These are phyloP conservation scores for Hesperia comma DNA, from an alignment of 2,888 invertebrate species.

Conservation along the genomic window DNA sequence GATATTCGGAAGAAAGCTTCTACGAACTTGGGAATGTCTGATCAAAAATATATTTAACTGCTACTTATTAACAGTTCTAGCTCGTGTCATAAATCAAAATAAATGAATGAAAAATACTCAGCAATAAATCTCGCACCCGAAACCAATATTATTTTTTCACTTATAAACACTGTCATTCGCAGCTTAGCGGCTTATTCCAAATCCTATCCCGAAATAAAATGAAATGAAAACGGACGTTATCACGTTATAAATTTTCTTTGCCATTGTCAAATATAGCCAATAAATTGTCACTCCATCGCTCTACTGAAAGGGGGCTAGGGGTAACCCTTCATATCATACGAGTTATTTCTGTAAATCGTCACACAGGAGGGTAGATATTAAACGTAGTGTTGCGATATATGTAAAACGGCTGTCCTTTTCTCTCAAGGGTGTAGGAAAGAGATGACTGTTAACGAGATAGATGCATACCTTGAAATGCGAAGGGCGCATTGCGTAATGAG, in stretches of 20 bases:
- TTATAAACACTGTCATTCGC: conserved; percentile 25
- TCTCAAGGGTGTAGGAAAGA: conserved; percentile 8
- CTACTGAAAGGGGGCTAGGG: conserved; percentile 46
- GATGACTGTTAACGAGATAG: conserved; percentile 17
- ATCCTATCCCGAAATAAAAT: conserved; percentile 60
- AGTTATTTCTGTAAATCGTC: conserved; percentile 42
- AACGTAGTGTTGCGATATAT: conserved; percentile 20
- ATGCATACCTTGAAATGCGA: conserved; percentile 13
- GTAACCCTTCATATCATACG: conserved; percentile 42
- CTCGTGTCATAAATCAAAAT: neutral
- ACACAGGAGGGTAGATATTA: conserved; percentile 40
- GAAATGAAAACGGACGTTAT: conserved; percentile 67
- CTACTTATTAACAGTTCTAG: neutral
- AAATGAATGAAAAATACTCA: neutral
- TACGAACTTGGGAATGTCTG: too few relatives aligned
- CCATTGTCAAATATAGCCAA: conserved; percentile 75
- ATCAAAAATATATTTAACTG: too few relatives aligned
- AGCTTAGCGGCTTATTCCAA: conserved; percentile 51
- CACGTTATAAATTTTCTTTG: conserved; percentile 76
- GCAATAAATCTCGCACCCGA: neutral
- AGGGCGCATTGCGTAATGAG: conserved; percentile 24
- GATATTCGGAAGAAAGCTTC: too few relatives aligned
- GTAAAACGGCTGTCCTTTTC: conserved; percentile 11
- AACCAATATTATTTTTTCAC: conserved; percentile 18
- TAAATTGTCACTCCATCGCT: conserved; percentile 74